These are phyloP conservation scores for Phylloscopus trochilus DNA, from an alignment of 2,113 vertebrate species.

Conservation along the genomic window DNA sequence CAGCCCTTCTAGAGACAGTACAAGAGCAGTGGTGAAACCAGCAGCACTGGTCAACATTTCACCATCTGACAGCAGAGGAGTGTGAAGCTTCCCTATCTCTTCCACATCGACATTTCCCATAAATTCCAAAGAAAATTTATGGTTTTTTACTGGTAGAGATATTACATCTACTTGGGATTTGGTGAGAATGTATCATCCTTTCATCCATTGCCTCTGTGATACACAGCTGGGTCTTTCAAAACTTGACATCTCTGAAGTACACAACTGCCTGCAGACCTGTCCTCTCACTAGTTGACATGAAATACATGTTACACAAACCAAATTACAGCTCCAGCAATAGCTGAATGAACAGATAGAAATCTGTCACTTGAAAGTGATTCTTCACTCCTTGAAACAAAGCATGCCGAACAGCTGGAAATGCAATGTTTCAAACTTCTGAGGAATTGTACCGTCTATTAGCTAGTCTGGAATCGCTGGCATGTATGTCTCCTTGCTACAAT, in stretches of 20 bases:
- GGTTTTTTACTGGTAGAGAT: not conserved
- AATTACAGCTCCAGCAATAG: not conserved
- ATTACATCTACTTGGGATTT: not conserved
- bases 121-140: not conserved
- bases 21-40: not conserved
- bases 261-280: not conserved
- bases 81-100: not conserved
- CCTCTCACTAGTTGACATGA: not conserved
- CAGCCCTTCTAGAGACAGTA: not conserved
- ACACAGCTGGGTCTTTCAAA: not conserved
- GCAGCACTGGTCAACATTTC: not conserved
- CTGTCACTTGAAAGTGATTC: not conserved
- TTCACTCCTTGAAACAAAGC: not conserved
- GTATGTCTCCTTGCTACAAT: not conserved
- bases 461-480: not conserved
- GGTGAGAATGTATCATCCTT: not conserved
- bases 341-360: not conserved
- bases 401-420: not conserved
- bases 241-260: not conserved
- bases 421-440: not conserved
- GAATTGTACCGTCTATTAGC: not conserved
- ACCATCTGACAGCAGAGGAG: not conserved
- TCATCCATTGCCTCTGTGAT: not conserved
- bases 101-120: not conserved
- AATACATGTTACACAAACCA: not conserved